Conservation (phyloP, 2,113 vertebrate species). For the Rhabdomys dilectus region DNA sequence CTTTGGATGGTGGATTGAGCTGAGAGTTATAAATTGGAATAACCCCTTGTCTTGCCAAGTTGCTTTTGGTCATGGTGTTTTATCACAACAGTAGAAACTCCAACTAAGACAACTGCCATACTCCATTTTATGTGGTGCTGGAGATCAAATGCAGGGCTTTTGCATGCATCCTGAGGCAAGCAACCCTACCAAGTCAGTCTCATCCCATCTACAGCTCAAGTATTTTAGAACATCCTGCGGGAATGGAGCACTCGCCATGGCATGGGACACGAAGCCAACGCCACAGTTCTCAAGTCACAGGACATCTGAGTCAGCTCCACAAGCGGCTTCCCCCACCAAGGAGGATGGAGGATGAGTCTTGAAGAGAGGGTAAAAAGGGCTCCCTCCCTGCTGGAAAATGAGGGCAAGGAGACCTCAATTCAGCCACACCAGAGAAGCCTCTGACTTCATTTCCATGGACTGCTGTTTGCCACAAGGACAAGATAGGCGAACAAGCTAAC, state of each 20-base stretch:
- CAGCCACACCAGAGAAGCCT: conserved; percentile 19
- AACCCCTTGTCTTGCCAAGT: not conserved
- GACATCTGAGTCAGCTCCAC: not conserved
- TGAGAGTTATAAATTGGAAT: no score
- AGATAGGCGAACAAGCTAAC: not conserved
- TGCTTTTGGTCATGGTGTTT: not conserved
- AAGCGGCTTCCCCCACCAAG: not conserved
- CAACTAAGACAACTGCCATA: not conserved
- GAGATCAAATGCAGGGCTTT: no score
- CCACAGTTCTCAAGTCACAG: not conserved
- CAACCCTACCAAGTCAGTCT: not conserved
- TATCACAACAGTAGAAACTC: not conserved
- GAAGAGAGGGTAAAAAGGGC: not conserved
- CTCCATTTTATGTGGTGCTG: not conserved
- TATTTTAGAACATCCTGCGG: not conserved
- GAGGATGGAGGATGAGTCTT: not conserved
- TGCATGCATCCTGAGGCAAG: not conserved
- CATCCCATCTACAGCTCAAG: not conserved
- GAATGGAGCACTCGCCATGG: not conserved
- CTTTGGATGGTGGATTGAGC: not conserved
- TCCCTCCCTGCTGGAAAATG: not conserved
- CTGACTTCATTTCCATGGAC: not conserved
- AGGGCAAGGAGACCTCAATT: not conserved
- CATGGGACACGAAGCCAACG: not conserved
- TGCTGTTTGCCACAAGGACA: not conserved